These are phyloP conservation scores for Synaphobranchus kaupii DNA, from an alignment of 2,797 vertebrate species.

Conservation along the genomic window DNA sequence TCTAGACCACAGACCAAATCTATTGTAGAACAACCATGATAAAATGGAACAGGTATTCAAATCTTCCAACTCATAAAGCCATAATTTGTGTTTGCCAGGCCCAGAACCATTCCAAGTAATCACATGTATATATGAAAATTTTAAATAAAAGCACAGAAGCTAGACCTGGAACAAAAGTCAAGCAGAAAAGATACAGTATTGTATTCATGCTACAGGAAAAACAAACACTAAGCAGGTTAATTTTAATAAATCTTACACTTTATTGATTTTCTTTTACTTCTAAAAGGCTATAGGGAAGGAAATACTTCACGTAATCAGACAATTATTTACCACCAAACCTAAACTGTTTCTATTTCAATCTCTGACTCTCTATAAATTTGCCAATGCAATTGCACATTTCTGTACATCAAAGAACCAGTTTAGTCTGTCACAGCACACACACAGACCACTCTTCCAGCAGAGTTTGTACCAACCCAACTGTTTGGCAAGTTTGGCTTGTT, in stretches of 20 bases:
- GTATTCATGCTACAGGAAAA: background rate
- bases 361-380: slow-evolving; percentile 10
- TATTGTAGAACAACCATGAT: background rate
- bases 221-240: slow-evolving; percentile 14
- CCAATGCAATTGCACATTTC: background rate
- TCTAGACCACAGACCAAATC: background rate
- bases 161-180: background rate
- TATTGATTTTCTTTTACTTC: slow-evolving; percentile 74
- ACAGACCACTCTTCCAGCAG: background rate
- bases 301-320: slow-evolving; percentile 77
- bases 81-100: background rate
- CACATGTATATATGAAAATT: background rate
- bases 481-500: slow-evolving; percentile 12
- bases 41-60: background rate
- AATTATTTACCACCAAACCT: slow-evolving; percentile 38
- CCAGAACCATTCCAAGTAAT: background rate
- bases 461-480: background rate
- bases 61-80: background rate
- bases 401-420: background rate
- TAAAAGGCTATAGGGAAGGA: slow-evolving; percentile 78
- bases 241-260: slow-evolving; percentile 50
- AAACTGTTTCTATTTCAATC: slow-evolving; percentile 19
- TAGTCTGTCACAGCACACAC: background rate
- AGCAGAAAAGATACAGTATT: background rate
- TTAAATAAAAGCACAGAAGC: background rate